Base-by-base conservation (phyloP, 2,888 invertebrate species). In the Drosophila fulvimacula region DNA sequence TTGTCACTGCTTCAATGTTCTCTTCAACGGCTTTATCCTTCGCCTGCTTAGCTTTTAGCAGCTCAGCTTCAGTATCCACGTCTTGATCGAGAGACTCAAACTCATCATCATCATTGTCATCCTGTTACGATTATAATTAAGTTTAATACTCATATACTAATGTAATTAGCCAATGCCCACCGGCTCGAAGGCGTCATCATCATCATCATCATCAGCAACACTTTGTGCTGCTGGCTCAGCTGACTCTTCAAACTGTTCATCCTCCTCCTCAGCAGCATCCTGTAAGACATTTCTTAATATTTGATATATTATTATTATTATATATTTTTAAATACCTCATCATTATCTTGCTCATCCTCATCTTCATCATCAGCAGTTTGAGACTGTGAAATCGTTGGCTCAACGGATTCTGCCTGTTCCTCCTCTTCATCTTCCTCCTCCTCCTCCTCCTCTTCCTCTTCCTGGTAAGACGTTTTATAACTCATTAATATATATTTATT, bases 31-130 rank as follows among this genome's bases (percentile, higher is more conserved):
- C 56, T 1, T 58, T 21, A 3, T 59, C 56, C 17, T 57, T 24
- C 5, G 62, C 66, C 32, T 63, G 61, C 19, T 60, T 58, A 15
- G 57, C 73, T 17, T 60, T 63, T 13, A 41, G 88, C 72, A 91
- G 89, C 58, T 90, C 90, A 1, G 82, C 89, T 73, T 93, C 92
- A 58, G 92, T 91, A 68, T 93, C 92, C 15, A 92, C 83, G 38
- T 92, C 85, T 52, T 91, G 91, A 68, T 92, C 92, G 24, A 93
- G 84, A 1, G 91, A 90, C 52, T 92, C 91, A 30, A 92, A 90
- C 49, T 85, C 84, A 4, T 92, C 91, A 51, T 83, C 84, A 3
- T 92, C 91, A 39, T 91, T 91, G 30, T 92, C 90, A 93, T 93
- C 85, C 61, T 82, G 42, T 0, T 24, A 34, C 24, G 49, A 51